Evolutionary conservation across 1,140 invertebrate species (phyloP).

Genomic region (Zophobas morio): DNA sequence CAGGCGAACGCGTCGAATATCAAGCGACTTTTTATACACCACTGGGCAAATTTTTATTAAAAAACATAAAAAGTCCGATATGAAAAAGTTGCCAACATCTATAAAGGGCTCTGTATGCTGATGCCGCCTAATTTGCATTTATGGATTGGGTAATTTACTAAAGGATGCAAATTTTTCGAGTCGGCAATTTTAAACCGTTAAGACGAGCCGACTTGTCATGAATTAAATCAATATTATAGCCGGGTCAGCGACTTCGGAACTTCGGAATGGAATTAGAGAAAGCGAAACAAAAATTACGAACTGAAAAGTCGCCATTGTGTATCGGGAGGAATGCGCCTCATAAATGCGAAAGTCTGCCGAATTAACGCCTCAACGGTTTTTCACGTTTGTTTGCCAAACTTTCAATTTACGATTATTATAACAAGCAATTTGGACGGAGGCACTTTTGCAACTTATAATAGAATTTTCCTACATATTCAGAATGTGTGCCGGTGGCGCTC

Average conservation of each 20-base stretch:
- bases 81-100: conserved; percentile 1
- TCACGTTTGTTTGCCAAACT: too few relatives aligned
- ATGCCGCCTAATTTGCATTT: neutral
- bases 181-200: too few relatives aligned
- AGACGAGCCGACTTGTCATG: too few relatives aligned
- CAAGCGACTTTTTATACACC: neutral
- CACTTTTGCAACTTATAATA: neutral
- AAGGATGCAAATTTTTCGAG: neutral
- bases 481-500: conserved; percentile 2
- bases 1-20: neutral
- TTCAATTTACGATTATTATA: too few relatives aligned
- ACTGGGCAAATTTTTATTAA: conserved; percentile 7
- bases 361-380: too few relatives aligned
- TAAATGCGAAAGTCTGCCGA: too few relatives aligned
- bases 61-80: neutral
- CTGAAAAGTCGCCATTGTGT: too few relatives aligned
- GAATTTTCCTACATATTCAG: neutral
- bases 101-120: conserved; percentile 3
- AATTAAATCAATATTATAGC: conserved; percentile 5
- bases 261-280: neutral
- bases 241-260: neutral
- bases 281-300: neutral
- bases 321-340: too few relatives aligned
- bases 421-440: too few relatives aligned
- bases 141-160: neutral